A percentile compares a stretch with the other conserved stretches of the same genome.
phyloP scores from a whole-genome alignment of 2,888 invertebrate species.

The Cryptocheilus praepositus region DNA sequence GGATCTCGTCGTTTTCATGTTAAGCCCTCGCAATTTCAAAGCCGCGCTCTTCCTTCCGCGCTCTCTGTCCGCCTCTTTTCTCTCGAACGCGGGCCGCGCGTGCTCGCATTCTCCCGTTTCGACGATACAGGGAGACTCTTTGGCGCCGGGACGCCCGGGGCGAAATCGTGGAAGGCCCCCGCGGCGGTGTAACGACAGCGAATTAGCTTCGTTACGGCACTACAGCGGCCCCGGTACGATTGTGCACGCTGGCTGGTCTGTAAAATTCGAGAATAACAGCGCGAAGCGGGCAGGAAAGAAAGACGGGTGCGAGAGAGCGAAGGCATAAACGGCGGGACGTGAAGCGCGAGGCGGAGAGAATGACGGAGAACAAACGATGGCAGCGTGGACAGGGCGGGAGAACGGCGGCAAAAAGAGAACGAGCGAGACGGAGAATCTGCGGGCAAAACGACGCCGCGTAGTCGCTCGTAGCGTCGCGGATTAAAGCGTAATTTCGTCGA shows the following conservation, averaged over 20 bases:
- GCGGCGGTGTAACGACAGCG: conserved; percentile 49
- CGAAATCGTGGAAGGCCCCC: conserved; percentile 39
- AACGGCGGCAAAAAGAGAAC: conserved; percentile 1
- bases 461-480: conserved; percentile 49
- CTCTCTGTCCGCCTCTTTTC: conserved; percentile 10
- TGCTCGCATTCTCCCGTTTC: conserved; percentile 18
- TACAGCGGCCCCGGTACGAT: conserved; percentile 44
- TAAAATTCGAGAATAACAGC: conserved; percentile 39
- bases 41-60: conserved; percentile 24
- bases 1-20: conserved; percentile 38
- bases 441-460: conserved; percentile 33
- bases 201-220: conserved; percentile 61
- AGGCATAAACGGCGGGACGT: conserved; percentile 12
- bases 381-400: background rate
- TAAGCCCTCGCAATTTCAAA: conserved; percentile 47
- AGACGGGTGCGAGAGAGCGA: conserved; percentile 13
- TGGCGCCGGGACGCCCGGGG: conserved; percentile 35
- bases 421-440: conserved; percentile 32
- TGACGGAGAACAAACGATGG: background rate
- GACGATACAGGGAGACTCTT: conserved; percentile 14
- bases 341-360: conserved; percentile 8
- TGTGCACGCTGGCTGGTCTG: conserved; percentile 31
- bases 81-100: conserved; percentile 23
- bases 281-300: background rate
- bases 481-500: conserved; percentile 69